Conservation (phyloP, 2,888 invertebrate species). For the Ophraella communa region DNA sequence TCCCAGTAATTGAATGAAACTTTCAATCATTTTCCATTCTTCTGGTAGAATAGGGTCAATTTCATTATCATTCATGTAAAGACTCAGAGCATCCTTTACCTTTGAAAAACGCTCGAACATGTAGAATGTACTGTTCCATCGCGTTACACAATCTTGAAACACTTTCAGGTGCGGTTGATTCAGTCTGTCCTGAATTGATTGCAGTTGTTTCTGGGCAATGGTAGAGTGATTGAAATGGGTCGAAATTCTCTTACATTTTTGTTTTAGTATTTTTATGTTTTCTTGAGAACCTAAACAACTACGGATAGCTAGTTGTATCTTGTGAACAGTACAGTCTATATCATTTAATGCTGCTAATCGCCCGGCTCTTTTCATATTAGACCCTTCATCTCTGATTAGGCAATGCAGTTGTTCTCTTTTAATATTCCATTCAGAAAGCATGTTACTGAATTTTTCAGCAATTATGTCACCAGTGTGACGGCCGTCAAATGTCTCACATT, state of each 20-base stretch:
- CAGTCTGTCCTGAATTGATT: slow-evolving; percentile 2
- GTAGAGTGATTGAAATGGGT: slow-evolving; percentile 4
- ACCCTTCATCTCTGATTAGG: background rate
- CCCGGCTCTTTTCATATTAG: slow-evolving; percentile 5
- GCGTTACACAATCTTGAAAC: slow-evolving; percentile 12
- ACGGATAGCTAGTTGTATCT: background rate
- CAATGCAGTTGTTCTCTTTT: slow-evolving; percentile 6
- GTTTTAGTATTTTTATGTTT: background rate
- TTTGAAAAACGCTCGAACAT: slow-evolving; percentile 3
- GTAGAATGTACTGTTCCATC: slow-evolving; percentile 8
- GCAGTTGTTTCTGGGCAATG: slow-evolving; percentile 4
- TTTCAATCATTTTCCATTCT: slow-evolving; percentile 14
- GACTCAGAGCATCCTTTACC: slow-evolving; percentile 8
- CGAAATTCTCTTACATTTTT: background rate
- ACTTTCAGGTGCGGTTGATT: slow-evolving; percentile 10
- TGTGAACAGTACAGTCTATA: slow-evolving; percentile 2
- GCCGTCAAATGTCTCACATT: slow-evolving; percentile 7
- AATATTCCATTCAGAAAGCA: slow-evolving; percentile 8
- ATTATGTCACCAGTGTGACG: slow-evolving; percentile 6
- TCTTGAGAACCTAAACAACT: slow-evolving; percentile 4
- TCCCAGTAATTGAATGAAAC: background rate
- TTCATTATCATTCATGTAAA: slow-evolving; percentile 10
- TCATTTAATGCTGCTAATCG: background rate
- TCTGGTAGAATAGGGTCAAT: slow-evolving; percentile 3
- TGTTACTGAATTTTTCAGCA: slow-evolving; percentile 1